Percentiles rank a stretch among this genome's conserved stretches.
Conservation (phyloP, 2,113 vertebrate genomes). For the Petromus typicus region DNA sequence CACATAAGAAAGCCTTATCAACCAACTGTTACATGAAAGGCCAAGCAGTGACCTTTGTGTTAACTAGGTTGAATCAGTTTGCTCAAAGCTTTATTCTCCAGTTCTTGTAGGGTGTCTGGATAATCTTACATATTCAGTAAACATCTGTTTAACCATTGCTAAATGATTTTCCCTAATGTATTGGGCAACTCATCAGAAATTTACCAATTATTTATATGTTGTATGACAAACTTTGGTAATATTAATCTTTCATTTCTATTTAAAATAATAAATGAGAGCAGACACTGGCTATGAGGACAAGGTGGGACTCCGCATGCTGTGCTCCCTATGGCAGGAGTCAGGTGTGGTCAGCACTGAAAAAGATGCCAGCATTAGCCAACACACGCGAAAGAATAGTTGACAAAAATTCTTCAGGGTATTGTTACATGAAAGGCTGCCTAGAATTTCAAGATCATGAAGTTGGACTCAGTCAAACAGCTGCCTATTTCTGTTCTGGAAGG, state of each 20-base stretch:
- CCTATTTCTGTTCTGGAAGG: slow-evolving; percentile 90
- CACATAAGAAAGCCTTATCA: background rate
- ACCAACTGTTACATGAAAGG: background rate
- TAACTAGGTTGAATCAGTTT: background rate
- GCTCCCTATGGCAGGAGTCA: background rate
- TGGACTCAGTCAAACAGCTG: slow-evolving; percentile 91
- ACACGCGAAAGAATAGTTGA: slow-evolving; percentile 89
- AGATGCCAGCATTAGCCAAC: slow-evolving; percentile 71
- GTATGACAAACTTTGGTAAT: background rate
- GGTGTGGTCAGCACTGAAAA: slow-evolving; percentile 56
- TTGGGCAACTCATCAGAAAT: background rate
- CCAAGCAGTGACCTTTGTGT: background rate
- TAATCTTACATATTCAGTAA: background rate
- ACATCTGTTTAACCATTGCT: background rate
- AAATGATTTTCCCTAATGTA: background rate
- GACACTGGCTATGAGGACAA: too few species aligned
- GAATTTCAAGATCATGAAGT: slow-evolving; percentile 44
- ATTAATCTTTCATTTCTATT: background rate
- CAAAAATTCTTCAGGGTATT: slow-evolving; percentile 88
- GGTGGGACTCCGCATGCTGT: too few species aligned
- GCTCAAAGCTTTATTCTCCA: background rate
- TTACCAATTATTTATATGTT: background rate
- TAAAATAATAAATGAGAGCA: background rate
- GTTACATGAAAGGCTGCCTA: slow-evolving; percentile 90
- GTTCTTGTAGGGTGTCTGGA: background rate